A percentile compares a stretch with the other conserved stretches of the same genome.
Conservation (phyloP, 2,113 vertebrate species). For the Picathartes gymnocephalus region DNA sequence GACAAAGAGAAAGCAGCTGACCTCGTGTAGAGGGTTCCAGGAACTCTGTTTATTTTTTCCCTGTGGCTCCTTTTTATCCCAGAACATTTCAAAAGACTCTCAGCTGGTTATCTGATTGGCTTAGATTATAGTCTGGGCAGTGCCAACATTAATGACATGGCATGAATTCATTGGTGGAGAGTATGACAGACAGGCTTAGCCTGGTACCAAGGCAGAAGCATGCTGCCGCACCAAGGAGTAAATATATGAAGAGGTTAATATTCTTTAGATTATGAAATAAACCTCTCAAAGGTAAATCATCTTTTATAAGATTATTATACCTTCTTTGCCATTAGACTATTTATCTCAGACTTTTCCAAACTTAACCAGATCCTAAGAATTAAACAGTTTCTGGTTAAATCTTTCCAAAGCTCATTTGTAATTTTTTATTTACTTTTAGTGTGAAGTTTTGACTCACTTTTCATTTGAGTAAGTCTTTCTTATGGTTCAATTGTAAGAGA, state of each 20-base stretch:
- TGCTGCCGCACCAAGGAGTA: no score
- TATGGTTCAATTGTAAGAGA: background rate
- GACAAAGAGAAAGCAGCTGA: no score
- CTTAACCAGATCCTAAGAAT: background rate
- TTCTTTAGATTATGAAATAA: background rate
- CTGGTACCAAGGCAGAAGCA: no score
- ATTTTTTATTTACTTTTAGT: background rate
- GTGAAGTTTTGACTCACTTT: background rate
- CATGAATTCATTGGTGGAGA: no score
- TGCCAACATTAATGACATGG: no score
- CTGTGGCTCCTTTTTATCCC: no score
- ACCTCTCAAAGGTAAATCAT: background rate
- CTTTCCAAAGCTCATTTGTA: background rate
- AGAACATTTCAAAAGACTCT: no score
- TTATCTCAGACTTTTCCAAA: background rate
- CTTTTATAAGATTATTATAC: background rate
- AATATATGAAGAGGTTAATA: background rate
- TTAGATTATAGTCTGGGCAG: no score
- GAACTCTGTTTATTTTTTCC: no score
- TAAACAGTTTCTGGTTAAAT: background rate
- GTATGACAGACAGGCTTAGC: no score
- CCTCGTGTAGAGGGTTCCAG: no score
- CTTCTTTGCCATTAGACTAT: background rate
- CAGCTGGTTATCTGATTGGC: no score
- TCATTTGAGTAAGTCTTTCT: background rate